Base-by-base conservation (phyloP, 2,888 invertebrate species). In the Drosophila neotestacea region DNA sequence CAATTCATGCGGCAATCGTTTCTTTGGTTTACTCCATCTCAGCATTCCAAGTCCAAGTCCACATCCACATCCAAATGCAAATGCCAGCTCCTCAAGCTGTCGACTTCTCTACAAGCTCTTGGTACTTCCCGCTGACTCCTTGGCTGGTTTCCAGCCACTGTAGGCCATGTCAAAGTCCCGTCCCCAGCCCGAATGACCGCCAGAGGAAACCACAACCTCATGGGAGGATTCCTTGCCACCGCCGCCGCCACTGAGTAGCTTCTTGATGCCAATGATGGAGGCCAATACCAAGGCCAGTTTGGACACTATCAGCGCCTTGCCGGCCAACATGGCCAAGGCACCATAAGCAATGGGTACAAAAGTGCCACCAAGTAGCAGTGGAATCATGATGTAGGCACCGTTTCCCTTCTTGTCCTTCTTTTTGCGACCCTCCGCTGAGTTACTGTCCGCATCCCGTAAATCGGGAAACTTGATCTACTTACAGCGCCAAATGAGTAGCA, bases 241-340 rank as follows among this genome's bases (percentile, higher is more conserved):
- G 41, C 94, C 94, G 4, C 94, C 94, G 3, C 95, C 94, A 27
- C 95, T 95, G 48, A 97, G 93, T 34, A 97, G 94, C 88, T 97
- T 97, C 94, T 97, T 97, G 92, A 97, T 93, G 4, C 97, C 97
- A 79, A 97, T 96, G 84, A 97, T 97, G 78, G 95, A 96, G 67
- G 97, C 96, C 54, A 97, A 93, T 0, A 97, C 96, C 59, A 97
- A 92, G 0, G 97, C 97, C 79, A 97, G 92, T 90, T 97, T 97
- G 76, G 96, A 96, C 51, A 97, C 96, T 81, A 97, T 97, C 74
- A 97, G 92, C 44, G 97, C 97, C 92, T 97, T 97, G 79, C 97
- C 97, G 46, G 97, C 97, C 61, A 97, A 91, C 55, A 97, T 94
- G 22, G 97, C 96, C 30, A 97, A 92, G 7, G 96, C 96, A 66